phyloP scores from a whole-genome alignment of 2,113 vertebrate species.

The Tupaia chinensis region DNA sequence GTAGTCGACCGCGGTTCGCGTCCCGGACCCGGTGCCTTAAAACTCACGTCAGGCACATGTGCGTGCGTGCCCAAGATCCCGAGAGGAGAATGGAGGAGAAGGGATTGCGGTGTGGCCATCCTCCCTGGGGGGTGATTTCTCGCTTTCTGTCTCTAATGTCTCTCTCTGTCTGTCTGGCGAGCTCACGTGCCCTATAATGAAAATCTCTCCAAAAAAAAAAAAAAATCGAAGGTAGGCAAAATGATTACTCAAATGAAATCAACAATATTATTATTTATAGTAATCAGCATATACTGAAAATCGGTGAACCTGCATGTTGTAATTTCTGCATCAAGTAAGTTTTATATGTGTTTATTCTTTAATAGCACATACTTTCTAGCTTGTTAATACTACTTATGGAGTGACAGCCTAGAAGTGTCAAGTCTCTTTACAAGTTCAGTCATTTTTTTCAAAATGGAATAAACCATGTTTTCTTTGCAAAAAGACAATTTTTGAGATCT shows the following conservation, averaged over 20 bases:
- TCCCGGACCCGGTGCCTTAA: no score
- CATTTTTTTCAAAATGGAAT: constrained; percentile 45
- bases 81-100: no score
- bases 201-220: no score
- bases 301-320: background rate
- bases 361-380: background rate
- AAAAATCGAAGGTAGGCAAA: background rate
- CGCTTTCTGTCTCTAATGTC: no score
- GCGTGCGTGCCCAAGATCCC: no score
- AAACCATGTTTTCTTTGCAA: constrained; percentile 49
- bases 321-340: background rate
- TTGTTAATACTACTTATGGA: background rate
- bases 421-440: background rate
- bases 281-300: constrained; percentile 11
- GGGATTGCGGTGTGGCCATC: no score
- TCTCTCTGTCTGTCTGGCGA: no score
- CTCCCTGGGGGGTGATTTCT: no score
- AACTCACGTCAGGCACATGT: no score
- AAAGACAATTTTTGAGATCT: constrained; percentile 62
- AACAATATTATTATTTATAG: background rate
- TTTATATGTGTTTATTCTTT: constrained; percentile 7
- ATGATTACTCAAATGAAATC: background rate
- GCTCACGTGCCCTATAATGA: no score
- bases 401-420: constrained; percentile 4
- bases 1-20: no score